These are phyloP conservation scores for Rhinoderma darwinii DNA, from an alignment of 2,113 vertebrate genomes.

Conservation along the genomic window DNA sequence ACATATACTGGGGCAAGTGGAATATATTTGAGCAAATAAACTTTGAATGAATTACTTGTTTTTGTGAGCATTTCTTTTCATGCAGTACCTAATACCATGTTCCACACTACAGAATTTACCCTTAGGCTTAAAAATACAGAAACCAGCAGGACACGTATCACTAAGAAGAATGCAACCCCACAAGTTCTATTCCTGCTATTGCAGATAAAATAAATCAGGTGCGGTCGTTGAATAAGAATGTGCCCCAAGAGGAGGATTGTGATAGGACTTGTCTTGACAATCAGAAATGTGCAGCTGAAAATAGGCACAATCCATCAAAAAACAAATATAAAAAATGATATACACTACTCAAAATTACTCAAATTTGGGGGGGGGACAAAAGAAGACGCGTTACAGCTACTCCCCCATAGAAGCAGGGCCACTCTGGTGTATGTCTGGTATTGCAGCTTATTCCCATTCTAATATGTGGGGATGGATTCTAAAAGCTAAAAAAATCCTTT, in stretches of 20 bases:
- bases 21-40: too few relatives aligned
- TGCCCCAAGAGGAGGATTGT: neutral
- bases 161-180: conserved; percentile 27
- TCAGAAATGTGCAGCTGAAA: neutral
- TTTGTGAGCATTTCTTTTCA: neutral
- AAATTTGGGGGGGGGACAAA: too few relatives aligned
- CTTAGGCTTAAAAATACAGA: conserved; percentile 14
- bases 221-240: neutral
- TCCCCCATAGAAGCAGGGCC: too few relatives aligned
- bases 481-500: too few relatives aligned
- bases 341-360: too few relatives aligned
- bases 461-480: too few relatives aligned
- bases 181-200: neutral
- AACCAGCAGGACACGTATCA: neutral
- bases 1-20: too few relatives aligned
- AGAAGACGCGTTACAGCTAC: too few relatives aligned
- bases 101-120: neutral
- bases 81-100: neutral
- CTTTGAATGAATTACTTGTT: too few relatives aligned
- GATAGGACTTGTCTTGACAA: neutral
- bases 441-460: too few relatives aligned
- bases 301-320: neutral
- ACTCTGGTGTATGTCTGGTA: too few relatives aligned
- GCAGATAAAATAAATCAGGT: neutral
- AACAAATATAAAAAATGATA: neutral